Evolutionary conservation across 2,888 invertebrate species (phyloP).

Genomic region (Ectobius pallidus): DNA sequence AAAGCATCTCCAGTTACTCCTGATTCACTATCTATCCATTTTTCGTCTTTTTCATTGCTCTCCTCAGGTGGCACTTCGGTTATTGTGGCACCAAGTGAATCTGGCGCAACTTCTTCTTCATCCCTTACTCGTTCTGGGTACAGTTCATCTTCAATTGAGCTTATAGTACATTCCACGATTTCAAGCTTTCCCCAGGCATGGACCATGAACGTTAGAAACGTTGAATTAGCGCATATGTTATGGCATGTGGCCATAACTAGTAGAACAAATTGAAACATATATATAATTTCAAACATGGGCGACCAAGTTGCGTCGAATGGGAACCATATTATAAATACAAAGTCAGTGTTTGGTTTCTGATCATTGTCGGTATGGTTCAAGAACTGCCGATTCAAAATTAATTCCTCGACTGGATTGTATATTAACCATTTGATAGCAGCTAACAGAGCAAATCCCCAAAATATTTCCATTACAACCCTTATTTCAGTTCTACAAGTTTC

Average conservation of each 20-base stretch:
- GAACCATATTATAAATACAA: conserved; percentile 9
- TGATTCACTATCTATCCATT: not conserved
- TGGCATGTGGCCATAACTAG: conserved; percentile 1
- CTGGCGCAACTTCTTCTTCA: not conserved
- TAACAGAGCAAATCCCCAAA: not conserved
- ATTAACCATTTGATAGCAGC: not conserved
- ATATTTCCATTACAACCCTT: not conserved
- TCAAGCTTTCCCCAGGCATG: conserved; percentile 13
- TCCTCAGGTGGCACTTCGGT: not conserved
- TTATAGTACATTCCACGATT: not conserved
- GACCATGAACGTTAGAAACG: conserved; percentile 10
- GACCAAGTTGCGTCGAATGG: conserved; percentile 9
- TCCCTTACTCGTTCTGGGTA: not conserved
- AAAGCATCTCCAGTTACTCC: not conserved
- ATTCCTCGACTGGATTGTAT: not conserved
- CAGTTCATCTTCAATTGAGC: not conserved
- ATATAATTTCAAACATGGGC: not conserved
- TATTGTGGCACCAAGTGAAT: too few relatives aligned
- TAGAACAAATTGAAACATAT: conserved; percentile 9
- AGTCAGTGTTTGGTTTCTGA: not conserved
- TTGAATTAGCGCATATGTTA: conserved; percentile 9
- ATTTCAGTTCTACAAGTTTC: not conserved
- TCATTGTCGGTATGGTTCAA: not conserved
- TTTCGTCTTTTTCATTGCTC: not conserved
- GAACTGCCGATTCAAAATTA: not conserved